Base-by-base conservation (phyloP, 2,113 vertebrate species). In the Barbus barbus region DNA sequence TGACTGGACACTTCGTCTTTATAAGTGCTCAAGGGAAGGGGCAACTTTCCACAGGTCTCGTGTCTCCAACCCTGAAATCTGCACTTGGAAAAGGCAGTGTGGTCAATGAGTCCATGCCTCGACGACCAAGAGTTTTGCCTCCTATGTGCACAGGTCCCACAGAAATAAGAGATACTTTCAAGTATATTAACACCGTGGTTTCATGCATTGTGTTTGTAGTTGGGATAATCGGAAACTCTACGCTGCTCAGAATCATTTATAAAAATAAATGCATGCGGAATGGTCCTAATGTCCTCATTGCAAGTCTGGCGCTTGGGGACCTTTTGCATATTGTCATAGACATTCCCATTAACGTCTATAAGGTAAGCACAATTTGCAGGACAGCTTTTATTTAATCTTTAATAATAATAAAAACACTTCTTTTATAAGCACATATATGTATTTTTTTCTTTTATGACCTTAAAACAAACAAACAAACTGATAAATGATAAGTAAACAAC, bases 201-300 rank as follows among this genome's bases (percentile, higher is more conserved):
- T 97, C 96, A 44, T 97, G 96, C 88, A 89, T 97, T 2, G 97
- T 99, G 84, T 98, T 99, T 63, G 94, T 97, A 22, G 89, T 97
- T 46, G 98, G 98, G 38, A 96, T 98, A 87, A 96, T 98, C 53
- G 98, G 98, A 5, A 99, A 99, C 89, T 95, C 97, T 85, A 97
- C 97, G 1, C 92, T 99, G 69, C 91, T 99, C 83, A 91, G 95
- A 22, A 99, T 99, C 91, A 99, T 99, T 93, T 98, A 97, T 88
- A 97, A 97, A 91, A 97, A 99, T 89, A 98, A 98, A 90, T 96
- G 96, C 91, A 99, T 99, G 98, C 92, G 96, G 36, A 99, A 97
- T 0, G 97, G 97, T 11, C 97, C 97, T 6, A 99, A 99, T 89
- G 95, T 98, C 86, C 92, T 99, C n/a, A 99, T 99, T 20, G 97